phyloP scores from a whole-genome alignment of 2,113 vertebrate genomes.

The Limnothrissa miodon region DNA sequence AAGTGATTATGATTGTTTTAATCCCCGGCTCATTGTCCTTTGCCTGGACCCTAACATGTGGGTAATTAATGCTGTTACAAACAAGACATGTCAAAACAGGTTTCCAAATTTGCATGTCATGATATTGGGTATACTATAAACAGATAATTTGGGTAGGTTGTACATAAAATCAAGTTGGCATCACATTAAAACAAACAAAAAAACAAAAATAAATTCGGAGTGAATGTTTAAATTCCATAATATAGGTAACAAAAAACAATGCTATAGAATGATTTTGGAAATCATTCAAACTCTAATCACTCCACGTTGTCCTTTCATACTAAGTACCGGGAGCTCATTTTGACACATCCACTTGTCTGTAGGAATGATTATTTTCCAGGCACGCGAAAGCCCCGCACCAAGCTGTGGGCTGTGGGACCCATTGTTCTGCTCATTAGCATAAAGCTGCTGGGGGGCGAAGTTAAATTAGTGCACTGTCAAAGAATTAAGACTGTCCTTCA shows the following conservation, averaged over 20 bases:
- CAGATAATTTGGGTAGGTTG: not conserved
- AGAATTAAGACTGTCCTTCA: slow-evolving; percentile 13
- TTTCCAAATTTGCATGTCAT: not conserved
- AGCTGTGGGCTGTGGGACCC: not conserved
- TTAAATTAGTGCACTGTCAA: slow-evolving; percentile 64
- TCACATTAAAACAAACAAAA: not conserved
- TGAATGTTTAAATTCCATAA: not conserved
- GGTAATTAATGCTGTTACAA: not conserved
- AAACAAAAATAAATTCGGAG: not conserved
- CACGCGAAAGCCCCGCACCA: slow-evolving; percentile 59
- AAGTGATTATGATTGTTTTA: slow-evolving; percentile 13
- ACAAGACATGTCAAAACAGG: not conserved
- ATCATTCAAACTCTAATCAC: not conserved
- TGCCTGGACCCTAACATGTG: not conserved
- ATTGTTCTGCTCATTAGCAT: slow-evolving; percentile 29
- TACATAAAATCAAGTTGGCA: not conserved
- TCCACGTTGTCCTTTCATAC: not conserved
- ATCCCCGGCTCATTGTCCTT: not conserved
- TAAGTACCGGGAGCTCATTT: slow-evolving; percentile 31
- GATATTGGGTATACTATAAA: not conserved
- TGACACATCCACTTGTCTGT: slow-evolving; percentile 17
- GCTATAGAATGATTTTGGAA: not conserved
- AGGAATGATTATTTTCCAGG: slow-evolving; percentile 57
- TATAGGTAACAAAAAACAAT: not conserved
- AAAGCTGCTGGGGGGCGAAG: slow-evolving; percentile 72